phyloP scores from a whole-genome alignment of 2,797 vertebrate species.

The Cyprinodon diabolis region DNA sequence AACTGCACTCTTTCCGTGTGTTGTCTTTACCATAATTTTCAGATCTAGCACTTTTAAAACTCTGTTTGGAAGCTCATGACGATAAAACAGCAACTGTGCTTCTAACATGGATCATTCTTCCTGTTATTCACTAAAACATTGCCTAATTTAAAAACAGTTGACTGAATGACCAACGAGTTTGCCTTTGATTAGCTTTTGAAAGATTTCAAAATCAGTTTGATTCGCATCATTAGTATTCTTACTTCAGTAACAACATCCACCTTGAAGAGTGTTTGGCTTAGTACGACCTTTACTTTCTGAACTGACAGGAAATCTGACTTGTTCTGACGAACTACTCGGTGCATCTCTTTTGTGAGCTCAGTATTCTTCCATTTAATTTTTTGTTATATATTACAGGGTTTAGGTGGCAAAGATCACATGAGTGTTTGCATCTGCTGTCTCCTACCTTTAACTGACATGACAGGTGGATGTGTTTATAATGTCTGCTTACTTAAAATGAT shows the following conservation, averaged over 20 bases:
- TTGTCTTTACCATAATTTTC: too few species aligned
- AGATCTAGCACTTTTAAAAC: neutral
- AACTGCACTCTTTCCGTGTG: too few species aligned
- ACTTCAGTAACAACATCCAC: neutral
- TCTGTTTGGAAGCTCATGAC: neutral
- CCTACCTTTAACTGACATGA: slow-evolving; percentile 43
- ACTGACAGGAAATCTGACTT: neutral
- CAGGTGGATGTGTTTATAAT: slow-evolving; percentile 56
- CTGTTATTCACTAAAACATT: neutral
- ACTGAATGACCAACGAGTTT: neutral
- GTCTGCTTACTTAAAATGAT: slow-evolving; percentile 58
- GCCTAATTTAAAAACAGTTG: neutral
- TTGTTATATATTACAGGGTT: slow-evolving; percentile 7
- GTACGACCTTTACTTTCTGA: neutral
- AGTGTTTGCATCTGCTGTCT: slow-evolving; percentile 26
- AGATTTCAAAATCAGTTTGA: neutral
- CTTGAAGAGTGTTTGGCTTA: neutral
- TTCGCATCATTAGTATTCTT: neutral
- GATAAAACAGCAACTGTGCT: neutral
- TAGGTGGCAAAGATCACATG: slow-evolving; percentile 16
- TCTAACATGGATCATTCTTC: neutral
- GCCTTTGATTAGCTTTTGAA: neutral
- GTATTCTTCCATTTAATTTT: slow-evolving; percentile 20
- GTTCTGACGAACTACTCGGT: neutral
- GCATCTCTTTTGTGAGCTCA: slow-evolving; percentile 26